Evolutionary conservation across 53 echinoderm and acorn worm species (phyloP).

Genomic region (Apostichopus leukothele): DNA sequence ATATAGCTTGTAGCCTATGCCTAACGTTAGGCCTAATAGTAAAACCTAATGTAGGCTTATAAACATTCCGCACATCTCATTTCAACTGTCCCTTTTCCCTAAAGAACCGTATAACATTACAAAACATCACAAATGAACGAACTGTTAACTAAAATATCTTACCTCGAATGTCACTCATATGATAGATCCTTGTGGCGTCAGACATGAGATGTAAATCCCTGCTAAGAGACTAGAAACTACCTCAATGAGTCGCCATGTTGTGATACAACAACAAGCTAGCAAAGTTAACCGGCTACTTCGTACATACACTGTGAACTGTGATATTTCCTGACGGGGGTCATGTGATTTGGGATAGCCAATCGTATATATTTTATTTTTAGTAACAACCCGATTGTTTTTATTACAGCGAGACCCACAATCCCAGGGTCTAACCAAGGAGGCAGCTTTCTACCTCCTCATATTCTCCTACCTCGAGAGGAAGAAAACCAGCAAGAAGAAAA

Average conservation of each 20-base stretch:
- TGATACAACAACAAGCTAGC: constrained; percentile 19
- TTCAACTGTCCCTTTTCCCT: not conserved
- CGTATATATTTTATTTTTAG: constrained; percentile 21
- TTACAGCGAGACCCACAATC: constrained; percentile 39
- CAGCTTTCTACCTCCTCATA: not conserved
- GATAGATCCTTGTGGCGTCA: not conserved
- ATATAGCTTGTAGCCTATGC: no score
- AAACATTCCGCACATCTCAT: constrained; percentile 11
- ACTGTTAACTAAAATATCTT: not conserved
- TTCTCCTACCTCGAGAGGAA: constrained; percentile 16
- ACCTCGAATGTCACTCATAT: constrained; percentile 28
- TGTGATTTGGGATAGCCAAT: constrained; percentile 29
- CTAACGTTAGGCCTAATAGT: constrained; percentile 4
- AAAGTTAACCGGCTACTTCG: constrained; percentile 15
- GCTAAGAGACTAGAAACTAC: not conserved
- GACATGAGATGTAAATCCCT: constrained; percentile 33
- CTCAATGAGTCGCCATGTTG: constrained; percentile 27
- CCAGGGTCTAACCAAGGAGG: constrained; percentile 43
- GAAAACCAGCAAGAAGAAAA: not conserved
- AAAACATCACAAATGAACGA: not conserved
- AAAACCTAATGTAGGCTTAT: not conserved
- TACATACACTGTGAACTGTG: constrained; percentile 33
- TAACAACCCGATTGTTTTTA: constrained; percentile 47
- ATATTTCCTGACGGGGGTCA: constrained; percentile 33
- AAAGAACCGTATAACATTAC: not conserved